Base-by-base conservation (phyloP, 1,140 invertebrate species). In the Caerostris darwini region DNA sequence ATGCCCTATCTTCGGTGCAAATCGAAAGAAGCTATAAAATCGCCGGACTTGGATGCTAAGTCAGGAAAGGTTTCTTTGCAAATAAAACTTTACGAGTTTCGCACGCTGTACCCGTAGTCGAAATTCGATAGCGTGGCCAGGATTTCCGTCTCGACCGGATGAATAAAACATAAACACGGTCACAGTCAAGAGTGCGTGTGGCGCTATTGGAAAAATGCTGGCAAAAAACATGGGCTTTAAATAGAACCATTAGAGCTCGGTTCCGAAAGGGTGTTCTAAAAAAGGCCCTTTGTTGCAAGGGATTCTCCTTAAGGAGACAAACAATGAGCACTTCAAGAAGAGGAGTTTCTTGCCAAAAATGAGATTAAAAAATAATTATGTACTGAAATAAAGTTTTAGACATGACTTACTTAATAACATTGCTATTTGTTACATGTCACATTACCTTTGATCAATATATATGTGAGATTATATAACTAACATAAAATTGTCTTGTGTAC, bases 91-190 rank as follows among this genome's bases (percentile, higher is more conserved):
- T 57, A 57, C 82, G 57, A 57, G 82, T 85, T 54, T 85, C 83
- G 8, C 19, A 56, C 54, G n/a, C 77, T n/a, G 14, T 61, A 90
- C 85, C 50, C 53, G 64, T 14, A 77, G 50, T 10, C 71, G 69
- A 54, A 90, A 90, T 19, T 77, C 53, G 69, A 90, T 90, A 90
- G 88, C 88, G 88, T 56, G 69, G 59, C 67, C 88, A 90, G 88
- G 88, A 90, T 71, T 71, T 90, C 88, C 88, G 88, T 90, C 88
- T 71, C 69, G 50, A 90, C 88, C 88, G 88, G 88, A 90, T 90
- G 88, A 90, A 90, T 90, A 77, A 77, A 90, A 90, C 64, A 90
- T 77, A 90, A 90, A 90, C 88, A 90, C 67, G 88, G 53, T 90
- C 54, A 14, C 53, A 85, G 54, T 85, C 57, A 57, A 17, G 53